Base-by-base conservation (phyloP, 92 coral and sea anemone genomes). In the Heteractis magnifica region DNA sequence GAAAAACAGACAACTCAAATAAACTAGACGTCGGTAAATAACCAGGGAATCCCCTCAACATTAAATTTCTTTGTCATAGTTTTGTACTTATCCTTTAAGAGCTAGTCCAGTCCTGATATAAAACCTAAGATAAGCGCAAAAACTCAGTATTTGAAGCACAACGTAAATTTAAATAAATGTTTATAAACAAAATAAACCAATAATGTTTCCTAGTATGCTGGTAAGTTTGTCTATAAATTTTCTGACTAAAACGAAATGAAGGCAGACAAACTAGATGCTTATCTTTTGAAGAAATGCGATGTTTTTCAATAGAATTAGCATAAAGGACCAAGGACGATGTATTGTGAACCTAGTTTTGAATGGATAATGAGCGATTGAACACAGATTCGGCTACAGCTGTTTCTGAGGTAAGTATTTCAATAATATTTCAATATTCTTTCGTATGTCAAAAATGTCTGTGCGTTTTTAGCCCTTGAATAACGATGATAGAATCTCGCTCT, bases 261-360 rank as follows among this genome's bases (percentile, higher is more conserved):
- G 14, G 49, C 15, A 52, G 49, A 55, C 21, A 77, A 62, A 62
- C 20, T 62, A n/a, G 70, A 18, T 11, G 49, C 51, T 23, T 77
- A 77, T 77, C 81, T 48, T 4, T 51, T 5, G 55, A 14, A 6
- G 23, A 55, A 77, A 10, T 52, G 18, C 6, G n/a, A 16, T 77
- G 60, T 77, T 77, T 77, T 52, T 77, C 68, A 77, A 77, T 52
- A 26, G 20, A 74, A 74, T 74, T 74, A 74, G 55, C 78, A 74
- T 74, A 49, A 74, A 16, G 21, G 49, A 55, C 48, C 48, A 49
- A 74, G 78, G 56, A 49, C 15, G 20, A 41, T 18, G 71, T 72
- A 34, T 72, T 72, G 77, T 16, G 78, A 49, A 74, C 23, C 12
- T 74, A n/a, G n/a, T 53, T 49, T 49, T 74, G 78, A 74, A 74